Evolutionary conservation across 1,140 invertebrate species (phyloP).

Genomic region (Phocides pigmalion): DNA sequence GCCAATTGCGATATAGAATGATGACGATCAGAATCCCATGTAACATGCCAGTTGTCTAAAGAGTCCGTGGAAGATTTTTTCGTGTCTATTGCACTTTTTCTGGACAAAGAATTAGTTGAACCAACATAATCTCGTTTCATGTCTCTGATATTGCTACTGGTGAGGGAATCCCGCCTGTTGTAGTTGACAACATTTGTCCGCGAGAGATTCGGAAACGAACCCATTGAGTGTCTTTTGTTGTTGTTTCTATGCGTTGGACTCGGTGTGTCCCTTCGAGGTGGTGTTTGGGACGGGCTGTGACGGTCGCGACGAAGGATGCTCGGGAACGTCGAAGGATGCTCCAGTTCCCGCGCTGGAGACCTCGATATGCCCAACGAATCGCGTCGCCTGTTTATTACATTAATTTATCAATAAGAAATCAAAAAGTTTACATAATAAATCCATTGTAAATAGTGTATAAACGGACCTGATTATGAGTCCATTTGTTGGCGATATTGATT

Average conservation of each 20-base stretch:
- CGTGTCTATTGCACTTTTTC: conserved; percentile 83
- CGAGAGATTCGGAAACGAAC: conserved; percentile 69
- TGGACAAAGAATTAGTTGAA: conserved; percentile 70
- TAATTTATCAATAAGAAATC: conserved; percentile 40
- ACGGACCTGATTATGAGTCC: conserved; percentile 76
- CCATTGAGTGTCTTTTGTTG: conserved; percentile 77
- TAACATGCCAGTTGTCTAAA: conserved; percentile 87
- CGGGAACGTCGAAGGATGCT: conserved; percentile 88
- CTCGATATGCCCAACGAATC: conserved; percentile 85
- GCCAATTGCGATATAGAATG: conserved; percentile 54
- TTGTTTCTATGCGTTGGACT: conserved; percentile 78
- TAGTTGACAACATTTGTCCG: conserved; percentile 69
- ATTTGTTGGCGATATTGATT: conserved; percentile 82
- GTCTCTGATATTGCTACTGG: conserved; percentile 65
- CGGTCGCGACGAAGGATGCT: conserved; percentile 86
- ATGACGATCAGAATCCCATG: conserved; percentile 86
- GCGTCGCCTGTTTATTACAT: conserved; percentile 77
- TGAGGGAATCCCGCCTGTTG: conserved; percentile 62
- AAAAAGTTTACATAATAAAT: conserved; percentile 19
- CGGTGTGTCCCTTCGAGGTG: conserved; percentile 81
- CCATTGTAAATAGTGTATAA: conserved; percentile 24
- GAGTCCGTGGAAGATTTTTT: conserved; percentile 89
- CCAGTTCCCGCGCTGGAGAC: conserved; percentile 84
- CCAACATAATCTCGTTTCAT: conserved; percentile 81
- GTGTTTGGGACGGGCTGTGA: conserved; percentile 84